Base-by-base conservation (phyloP, 2,113 vertebrate genomes). In the Scatophagus argus region DNA sequence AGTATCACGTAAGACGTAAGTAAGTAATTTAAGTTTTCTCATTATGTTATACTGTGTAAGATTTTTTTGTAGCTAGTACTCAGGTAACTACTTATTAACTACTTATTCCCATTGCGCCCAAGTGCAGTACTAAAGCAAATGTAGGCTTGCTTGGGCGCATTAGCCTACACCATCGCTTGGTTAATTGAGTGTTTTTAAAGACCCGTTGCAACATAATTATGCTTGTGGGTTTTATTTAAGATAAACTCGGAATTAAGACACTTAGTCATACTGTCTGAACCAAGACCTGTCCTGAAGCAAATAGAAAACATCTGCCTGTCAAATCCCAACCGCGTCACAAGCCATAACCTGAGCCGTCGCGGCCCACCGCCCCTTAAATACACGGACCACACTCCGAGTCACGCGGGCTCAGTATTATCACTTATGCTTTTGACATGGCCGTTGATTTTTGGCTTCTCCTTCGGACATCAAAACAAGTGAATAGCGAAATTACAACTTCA, bases 381-480 rank as follows among this genome's bases (percentile, higher is more conserved):
- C n/a, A 71, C 32, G 25, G 3, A 29, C 1, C 27, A 29, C 27
- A 41, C 38, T 32, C 4, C 10, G 12, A 64, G 79, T 88, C 76
- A 90, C 79, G 79, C 44, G 61, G n/a, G 8, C 2, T 2, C 10
- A 32, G 10, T 66, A 8, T 76, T 56, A 10, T 8, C 9, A 32
- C 5, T 6, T 32, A 17, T 6, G 5, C 21, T 23, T 11, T 25
- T 14, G 1, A 39, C 16, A 9, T 2, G 9, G 27, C 5, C 0
- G 1, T 5, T 12, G 9, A 31, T 11, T 8, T 56, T 17, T 19
- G 1, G n/a, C 44, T 10, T 0, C n/a, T 3, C 10, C 3, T 1
- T 27, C 9, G 2, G 25, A 47, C 29, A 14, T 17, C 25, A 59
- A 47, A 47, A 14, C 31, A 8, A 0, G 16, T 2, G 17, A 36